These are phyloP conservation scores for Aromia moschata DNA, from an alignment of 2,888 invertebrate species.

Conservation along the genomic window DNA sequence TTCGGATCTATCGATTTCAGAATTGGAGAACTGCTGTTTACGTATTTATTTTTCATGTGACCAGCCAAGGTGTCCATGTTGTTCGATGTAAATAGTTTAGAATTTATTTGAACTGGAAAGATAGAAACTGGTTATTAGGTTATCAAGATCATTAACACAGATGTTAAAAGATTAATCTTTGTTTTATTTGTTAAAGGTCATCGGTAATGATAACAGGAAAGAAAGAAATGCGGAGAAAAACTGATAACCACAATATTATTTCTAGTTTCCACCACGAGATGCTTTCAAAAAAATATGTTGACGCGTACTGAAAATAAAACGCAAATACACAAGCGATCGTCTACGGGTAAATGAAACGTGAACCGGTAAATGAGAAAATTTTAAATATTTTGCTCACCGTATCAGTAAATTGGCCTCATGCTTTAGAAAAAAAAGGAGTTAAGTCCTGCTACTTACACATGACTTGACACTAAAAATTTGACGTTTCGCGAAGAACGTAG, in stretches of 20 bases:
- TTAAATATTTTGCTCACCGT: constrained; percentile 33
- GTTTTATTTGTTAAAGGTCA: not conserved
- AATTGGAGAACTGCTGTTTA: constrained; percentile 44
- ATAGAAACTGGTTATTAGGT: constrained; percentile 11
- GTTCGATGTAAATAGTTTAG: constrained; percentile 32
- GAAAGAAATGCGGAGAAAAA: not conserved
- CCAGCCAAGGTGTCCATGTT: constrained; percentile 39
- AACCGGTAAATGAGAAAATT: not conserved
- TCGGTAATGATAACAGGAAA: not conserved
- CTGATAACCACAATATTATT: constrained; percentile 4
- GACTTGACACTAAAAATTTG: constrained; percentile 50
- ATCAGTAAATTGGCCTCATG: constrained; percentile 30
- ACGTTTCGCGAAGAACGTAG: constrained; percentile 35
- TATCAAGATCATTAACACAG: not conserved
- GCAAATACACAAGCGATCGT: constrained; percentile 21
- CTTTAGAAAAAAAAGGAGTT: constrained; percentile 18
- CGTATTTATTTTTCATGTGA: constrained; percentile 37
- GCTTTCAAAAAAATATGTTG: constrained; percentile 37
- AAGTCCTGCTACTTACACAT: constrained; percentile 46
- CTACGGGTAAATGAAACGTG: not conserved
- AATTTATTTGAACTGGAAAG: constrained; percentile 31
- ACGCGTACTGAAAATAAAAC: constrained; percentile 33
- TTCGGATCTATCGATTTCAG: constrained; percentile 54
- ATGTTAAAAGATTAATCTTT: not conserved
- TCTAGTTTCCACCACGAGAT: not conserved